Evolutionary conservation across 1,140 invertebrate genomes (phyloP).

Genomic region (Sarcophaga peregrina): DNA sequence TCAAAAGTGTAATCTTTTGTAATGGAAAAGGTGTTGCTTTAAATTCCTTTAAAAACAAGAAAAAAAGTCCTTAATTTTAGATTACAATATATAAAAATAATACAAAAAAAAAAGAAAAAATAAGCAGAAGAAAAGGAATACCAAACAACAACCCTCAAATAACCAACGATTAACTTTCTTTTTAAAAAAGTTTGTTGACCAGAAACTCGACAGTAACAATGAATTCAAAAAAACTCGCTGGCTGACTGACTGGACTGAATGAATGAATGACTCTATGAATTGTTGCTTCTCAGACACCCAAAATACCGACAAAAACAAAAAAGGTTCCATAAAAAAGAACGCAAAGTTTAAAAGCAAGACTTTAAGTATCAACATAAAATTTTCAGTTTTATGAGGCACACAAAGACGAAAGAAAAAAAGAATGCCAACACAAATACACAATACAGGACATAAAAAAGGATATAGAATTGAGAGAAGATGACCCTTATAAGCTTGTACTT

Average conservation of each 20-base stretch:
- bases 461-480: neutral
- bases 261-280: neutral
- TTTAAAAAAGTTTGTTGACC: slow-evolving; percentile 34
- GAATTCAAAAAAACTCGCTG: no score
- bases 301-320: neutral
- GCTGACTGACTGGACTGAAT: no score
- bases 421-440: neutral
- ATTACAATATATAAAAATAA: neutral
- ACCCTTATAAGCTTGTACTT: slow-evolving; percentile 25
- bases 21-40: slow-evolving; percentile 28
- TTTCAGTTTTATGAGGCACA: slow-evolving; percentile 22
- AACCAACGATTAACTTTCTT: slow-evolving; percentile 28
- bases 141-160: neutral
- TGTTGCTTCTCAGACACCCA: neutral
- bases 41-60: neutral
- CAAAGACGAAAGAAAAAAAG: neutral
- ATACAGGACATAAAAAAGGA: slow-evolving; percentile 3
- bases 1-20: slow-evolving; percentile 17
- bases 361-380: slow-evolving; percentile 33
- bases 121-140: neutral
- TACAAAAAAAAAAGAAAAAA: neutral
- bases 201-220: slow-evolving; percentile 23
- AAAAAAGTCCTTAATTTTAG: neutral
- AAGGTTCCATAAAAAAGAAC: neutral
- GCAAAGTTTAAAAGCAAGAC: slow-evolving; percentile 18